phyloP scores from a whole-genome alignment of 2,797 vertebrate genomes.

The Phrynocephalus forsythii region DNA sequence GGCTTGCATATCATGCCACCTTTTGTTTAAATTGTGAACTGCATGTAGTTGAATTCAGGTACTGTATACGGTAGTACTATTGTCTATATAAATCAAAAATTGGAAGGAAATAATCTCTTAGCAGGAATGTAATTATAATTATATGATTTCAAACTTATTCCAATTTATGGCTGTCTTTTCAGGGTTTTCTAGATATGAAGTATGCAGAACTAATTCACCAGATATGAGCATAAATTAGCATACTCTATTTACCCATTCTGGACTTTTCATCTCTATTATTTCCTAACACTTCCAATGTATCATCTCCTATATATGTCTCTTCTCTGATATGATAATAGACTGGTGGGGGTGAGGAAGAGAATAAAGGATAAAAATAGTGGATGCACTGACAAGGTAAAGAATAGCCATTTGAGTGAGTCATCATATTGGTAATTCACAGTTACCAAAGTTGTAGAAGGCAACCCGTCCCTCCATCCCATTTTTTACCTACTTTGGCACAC shows the following conservation, averaged over 20 bases:
- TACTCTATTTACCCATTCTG: no score
- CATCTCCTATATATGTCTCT: neutral
- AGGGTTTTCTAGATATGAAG: no score
- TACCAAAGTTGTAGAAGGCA: no score
- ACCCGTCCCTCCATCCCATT: neutral
- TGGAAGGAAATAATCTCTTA: neutral
- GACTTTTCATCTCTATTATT: no score
- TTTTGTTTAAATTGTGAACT: conserved; percentile 61
- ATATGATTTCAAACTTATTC: no score
- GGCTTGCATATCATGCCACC: conserved; percentile 31
- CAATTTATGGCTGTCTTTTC: no score
- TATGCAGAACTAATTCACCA: no score
- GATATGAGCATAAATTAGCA: no score
- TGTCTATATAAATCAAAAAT: neutral
- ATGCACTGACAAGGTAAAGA: neutral
- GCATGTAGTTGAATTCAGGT: conserved; percentile 58
- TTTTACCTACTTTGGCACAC: neutral
- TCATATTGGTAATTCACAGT: neutral
- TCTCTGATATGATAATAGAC: neutral
- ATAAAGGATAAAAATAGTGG: neutral
- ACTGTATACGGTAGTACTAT: neutral
- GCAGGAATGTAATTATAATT: no score
- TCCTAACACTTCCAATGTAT: neutral
- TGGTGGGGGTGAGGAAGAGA: neutral
- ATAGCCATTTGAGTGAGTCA: neutral